phyloP scores from a whole-genome alignment of 2,888 invertebrate genomes.

The Aethes cnicana region DNA sequence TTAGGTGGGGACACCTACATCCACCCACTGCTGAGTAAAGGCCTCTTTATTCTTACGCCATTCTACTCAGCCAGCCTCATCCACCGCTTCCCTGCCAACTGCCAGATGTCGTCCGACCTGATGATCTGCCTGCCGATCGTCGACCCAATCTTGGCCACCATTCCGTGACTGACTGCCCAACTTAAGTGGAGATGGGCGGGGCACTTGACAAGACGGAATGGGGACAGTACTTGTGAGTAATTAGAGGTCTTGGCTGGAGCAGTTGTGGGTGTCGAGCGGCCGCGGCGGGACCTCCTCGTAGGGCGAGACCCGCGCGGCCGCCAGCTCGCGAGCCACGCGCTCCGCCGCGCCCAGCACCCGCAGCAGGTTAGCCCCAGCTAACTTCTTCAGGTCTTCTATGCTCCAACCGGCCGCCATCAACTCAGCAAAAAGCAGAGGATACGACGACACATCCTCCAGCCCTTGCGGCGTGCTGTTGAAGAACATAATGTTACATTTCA shows the following conservation, averaged over 20 bases:
- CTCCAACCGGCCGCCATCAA: conserved; percentile 90
- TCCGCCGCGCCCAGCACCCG: conserved; percentile 88
- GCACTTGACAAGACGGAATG: conserved; percentile 4
- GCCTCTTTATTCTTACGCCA: no score
- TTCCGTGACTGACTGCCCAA: no score
- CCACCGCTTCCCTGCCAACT: no score
- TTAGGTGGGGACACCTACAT: no score
- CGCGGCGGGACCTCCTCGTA: conserved; percentile 87
- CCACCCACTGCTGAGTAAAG: no score
- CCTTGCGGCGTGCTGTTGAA: conserved; percentile 88
- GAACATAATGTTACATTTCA: neutral
- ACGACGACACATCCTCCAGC: conserved; percentile 90
- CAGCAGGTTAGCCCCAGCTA: conserved; percentile 89
- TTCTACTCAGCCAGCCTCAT: no score
- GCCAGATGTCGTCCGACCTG: no score
- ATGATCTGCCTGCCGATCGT: no score
- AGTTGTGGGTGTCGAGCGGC: conserved; percentile 83
- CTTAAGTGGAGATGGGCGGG: no score
- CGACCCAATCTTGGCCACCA: no score
- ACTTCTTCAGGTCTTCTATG: conserved; percentile 88
- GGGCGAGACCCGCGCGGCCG: conserved; percentile 86
- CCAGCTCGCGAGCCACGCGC: conserved; percentile 87
- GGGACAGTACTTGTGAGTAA: conserved; percentile 19
- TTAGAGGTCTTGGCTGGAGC: conserved; percentile 84
- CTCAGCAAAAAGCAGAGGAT: conserved; percentile 90